Evolutionary conservation across 1,140 invertebrate genomes (phyloP), one percentile per base, ranked within the genome.

Genomic region (Megalopta genalis): DNA sequence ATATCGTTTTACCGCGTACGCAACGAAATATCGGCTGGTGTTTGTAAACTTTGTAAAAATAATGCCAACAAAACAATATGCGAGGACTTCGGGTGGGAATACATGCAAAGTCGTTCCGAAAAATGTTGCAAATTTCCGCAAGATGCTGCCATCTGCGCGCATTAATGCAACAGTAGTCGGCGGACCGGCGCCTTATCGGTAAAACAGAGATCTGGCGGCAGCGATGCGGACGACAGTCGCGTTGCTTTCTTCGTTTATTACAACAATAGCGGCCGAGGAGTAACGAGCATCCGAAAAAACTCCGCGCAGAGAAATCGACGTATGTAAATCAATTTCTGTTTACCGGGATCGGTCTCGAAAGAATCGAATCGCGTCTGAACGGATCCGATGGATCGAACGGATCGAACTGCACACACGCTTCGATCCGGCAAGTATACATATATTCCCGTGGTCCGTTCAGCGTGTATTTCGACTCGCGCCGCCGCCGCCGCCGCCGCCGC

Each of bases 121-220:
- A 62, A 54, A 65, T 71, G 68, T 77, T 65, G 59, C 78, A 68
- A 73, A 67, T 59, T 73, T 74, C 76, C 62, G 72, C 67, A 46
- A 66, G 65, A 69, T 85, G 80, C 79, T 81, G 84, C 84, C 84
- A 85, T 71, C 84, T 85, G 54, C 32, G 37, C 8, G 46, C 32
- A 23, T 14, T 21, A 21, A 14, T 78, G 8, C 59, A 25, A 42
- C 49, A 4, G 49, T 18, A 32, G 27, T 52, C 14, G 32, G 12
- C 6, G 54, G 37, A 65, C 16, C 4, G 8, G 12, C 46, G 49
- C 49, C 52, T 7, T 18, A 74, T 52, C 80, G 83, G 60, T 86
- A 86, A 86, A 60, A 42, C 49, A 86, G 84, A 80, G 54, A 69
- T 54, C 59, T 66, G 1, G 37, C 49, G 25, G 59, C 23, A 27